A percentile compares a stretch with the other conserved stretches of the same genome.
Evolutionary conservation across 1,140 invertebrate genomes (phyloP).

Genomic region (Probaryconus sp.): DNA sequence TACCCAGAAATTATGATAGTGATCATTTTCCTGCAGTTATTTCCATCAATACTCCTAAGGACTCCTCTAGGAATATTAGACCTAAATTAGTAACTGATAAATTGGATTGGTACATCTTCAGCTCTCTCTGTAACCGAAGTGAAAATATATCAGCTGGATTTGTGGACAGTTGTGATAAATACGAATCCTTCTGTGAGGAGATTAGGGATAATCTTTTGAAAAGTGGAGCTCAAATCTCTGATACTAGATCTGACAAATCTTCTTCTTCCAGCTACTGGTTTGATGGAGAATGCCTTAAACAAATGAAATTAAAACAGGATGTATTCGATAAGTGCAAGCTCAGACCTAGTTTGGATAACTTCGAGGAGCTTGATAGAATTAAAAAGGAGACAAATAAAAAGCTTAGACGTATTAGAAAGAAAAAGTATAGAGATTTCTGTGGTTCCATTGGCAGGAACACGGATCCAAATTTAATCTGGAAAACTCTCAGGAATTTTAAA

Average conservation of each 20-base stretch:
- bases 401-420: slow-evolving; percentile 8
- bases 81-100: no score
- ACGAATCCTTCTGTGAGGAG: background rate
- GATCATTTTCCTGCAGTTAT: background rate
- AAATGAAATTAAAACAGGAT: background rate
- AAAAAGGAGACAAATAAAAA: slow-evolving; percentile 13
- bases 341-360: background rate
- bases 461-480: background rate
- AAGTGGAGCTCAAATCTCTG: background rate
- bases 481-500: slow-evolving; percentile 11
- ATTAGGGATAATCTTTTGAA: background rate
- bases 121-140: no score
- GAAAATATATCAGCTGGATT: no score
- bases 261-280: slow-evolving; percentile 8
- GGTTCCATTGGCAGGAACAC: background rate
- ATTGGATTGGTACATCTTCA: no score
- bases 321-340: background rate
- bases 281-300: background rate
- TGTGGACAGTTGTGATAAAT: no score
- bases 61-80: no score
- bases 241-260: background rate
- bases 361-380: background rate
- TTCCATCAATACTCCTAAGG: no score
- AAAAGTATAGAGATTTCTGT: slow-evolving; percentile 14
- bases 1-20: background rate